Evolutionary conservation across 2,113 vertebrate species (phyloP), one percentile per base, ranked within the genome.

Genomic region (Pimephales promelas): DNA sequence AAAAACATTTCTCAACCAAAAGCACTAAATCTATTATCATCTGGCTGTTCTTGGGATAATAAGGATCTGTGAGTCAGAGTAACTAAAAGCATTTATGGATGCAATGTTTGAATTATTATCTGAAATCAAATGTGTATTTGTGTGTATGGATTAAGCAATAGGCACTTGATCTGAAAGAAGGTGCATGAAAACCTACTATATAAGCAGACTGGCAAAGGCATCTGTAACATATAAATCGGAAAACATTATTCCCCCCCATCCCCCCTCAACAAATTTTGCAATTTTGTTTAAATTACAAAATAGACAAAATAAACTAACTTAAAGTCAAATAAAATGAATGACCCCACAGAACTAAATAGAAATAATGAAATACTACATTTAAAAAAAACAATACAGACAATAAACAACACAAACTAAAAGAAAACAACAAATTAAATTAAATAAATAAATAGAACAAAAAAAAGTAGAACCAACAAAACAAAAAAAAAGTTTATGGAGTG

Each of bases 11-110:
- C 36, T 16, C 40, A 18, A 66, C 66, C 14, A 59, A 43, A 80
- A 36, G 36, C 8, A 8, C 10, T 74, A 84, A 79, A 86, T 82
- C 57, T 68, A 61, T 31, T 28, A 28, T 68, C 24, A 76, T 61
- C 77, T 22, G 52, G 20, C 24, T 10, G 20, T 40, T 36, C 16
- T 45, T 47, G 45, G 77, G 24, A 59, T 61, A 57, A 40, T 9
- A 9, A 56, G 28, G 73, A 56, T 75, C 28, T 14, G 40, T 79
- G 43, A 79, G n/a, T 64, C 16, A 5, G 3, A 43, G 13, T 9
- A 61, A 18, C 10, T 57, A 59, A 77, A 3, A 57, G 20, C 22
- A 59, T 49, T 26, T 64, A 47, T 24, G 14, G 56, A 28, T 20
- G 36, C 36, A 24, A 26, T 62, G 57, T 79, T 78, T 78, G 36